These are phyloP conservation scores for Tetraodon nigroviridis DNA, from an alignment of 2,113 vertebrate species.

Conservation along the genomic window DNA sequence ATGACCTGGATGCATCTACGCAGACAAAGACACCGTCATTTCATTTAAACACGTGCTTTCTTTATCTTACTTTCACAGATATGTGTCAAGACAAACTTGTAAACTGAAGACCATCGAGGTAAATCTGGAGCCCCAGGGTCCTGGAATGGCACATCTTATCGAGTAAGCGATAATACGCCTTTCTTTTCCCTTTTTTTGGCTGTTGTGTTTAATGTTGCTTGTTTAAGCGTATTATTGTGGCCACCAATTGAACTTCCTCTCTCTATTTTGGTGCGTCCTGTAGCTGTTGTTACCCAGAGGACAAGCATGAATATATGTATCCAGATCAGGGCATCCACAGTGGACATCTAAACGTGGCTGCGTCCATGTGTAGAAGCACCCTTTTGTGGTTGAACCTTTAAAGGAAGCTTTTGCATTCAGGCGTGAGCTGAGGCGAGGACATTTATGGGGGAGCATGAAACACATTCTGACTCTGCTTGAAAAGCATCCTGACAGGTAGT, in stretches of 20 bases:
- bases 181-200: constrained; percentile 23
- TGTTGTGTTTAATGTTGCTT: constrained; percentile 15
- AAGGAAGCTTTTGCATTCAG: background rate
- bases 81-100: constrained; percentile 2
- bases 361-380: too few relatives aligned
- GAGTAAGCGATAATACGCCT: constrained; percentile 54
- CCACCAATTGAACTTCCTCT: constrained; percentile 54
- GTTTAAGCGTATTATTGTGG: constrained; percentile 47
- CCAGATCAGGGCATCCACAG: background rate
- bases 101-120: constrained; percentile 11
- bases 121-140: constrained; percentile 45
- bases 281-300: constrained; percentile 47
- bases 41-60: too few relatives aligned
- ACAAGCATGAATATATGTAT: constrained; percentile 1
- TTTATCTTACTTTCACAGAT: constrained; percentile 38
- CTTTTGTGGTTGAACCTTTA: background rate
- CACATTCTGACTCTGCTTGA: constrained; percentile 7
- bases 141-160: constrained; percentile 68
- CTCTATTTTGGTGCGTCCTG: constrained; percentile 65
- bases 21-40: too few relatives aligned
- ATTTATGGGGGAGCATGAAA: constrained; percentile 3
- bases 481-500: constrained; percentile 15
- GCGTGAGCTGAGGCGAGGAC: background rate
- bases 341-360: too few relatives aligned
- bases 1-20: too few relatives aligned